Conservation (phyloP, 2,888 invertebrate genomes). For the Zhengitettix transpicula region DNA sequence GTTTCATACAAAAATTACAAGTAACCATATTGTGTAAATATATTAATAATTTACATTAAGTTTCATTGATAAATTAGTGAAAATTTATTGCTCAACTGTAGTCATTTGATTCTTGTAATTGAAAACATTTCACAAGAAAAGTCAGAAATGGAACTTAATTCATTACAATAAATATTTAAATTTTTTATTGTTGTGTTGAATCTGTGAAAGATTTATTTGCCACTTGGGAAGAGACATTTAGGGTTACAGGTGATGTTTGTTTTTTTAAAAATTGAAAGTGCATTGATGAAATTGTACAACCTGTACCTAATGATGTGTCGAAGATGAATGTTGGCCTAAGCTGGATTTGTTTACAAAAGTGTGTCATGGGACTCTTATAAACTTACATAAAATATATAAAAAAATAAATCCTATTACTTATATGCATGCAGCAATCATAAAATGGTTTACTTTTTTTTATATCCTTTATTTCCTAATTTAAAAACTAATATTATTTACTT, state of each 20-base stretch:
- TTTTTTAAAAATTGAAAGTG: not conserved
- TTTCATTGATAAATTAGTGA: no score
- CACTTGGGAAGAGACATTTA: slow-evolving; percentile 7
- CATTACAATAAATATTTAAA: not conserved
- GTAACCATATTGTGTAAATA: no score
- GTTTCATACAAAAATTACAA: no score
- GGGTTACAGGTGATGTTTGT: not conserved
- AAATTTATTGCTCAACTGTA: no score
- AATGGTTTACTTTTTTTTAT: slow-evolving; percentile 1
- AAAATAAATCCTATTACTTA: slow-evolving; percentile 10
- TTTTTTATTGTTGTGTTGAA: not conserved
- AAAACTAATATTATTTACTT: no score
- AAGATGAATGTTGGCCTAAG: not conserved
- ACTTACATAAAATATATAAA: slow-evolving; percentile 9
- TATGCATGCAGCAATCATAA: slow-evolving; percentile 13
- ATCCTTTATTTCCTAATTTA: no score
- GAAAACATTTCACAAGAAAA: no score
- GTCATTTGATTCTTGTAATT: no score
- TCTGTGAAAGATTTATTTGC: slow-evolving; percentile 1
- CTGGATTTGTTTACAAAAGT: slow-evolving; percentile 6
- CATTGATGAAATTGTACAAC: no score
- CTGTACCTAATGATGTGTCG: no score
- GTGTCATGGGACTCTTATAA: slow-evolving; percentile 10
- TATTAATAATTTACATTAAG: no score
- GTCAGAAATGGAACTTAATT: no score